Evolutionary conservation across 2,113 vertebrate genomes (phyloP), one percentile per base, ranked within the genome.

Genomic region (Oncorhynchus kisutch): DNA sequence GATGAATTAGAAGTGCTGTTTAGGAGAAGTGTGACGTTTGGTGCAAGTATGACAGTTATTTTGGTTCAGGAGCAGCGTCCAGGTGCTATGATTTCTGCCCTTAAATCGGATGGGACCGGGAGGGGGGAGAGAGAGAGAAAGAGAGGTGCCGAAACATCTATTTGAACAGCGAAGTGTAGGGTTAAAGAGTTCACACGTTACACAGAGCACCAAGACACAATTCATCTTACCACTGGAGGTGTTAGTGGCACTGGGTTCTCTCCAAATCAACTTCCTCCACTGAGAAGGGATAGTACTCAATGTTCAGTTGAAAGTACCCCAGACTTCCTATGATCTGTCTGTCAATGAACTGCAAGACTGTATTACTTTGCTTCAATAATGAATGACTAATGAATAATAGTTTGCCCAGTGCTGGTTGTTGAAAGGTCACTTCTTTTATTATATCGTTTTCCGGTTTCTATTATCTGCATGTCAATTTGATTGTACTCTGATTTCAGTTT

Each of bases 151-250:
- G 79, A 77, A 81, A 85, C 64, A 60, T 80, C 75, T 48, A 70
- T 49, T 54, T 49, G 57, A 74, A 82, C 4, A 60, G 54, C 64
- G 74, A 80, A 77, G 60, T 4, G 9, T 29, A 57, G 69, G 72
- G 57, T 83, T 87, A 78, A 59, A 54, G 78, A 71, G 72, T 49
- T 73, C 77, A 75, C 78, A 72, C 78, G 76, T 13, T 70, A 59
- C 71, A 71, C n/a, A 57, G 77, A 73, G 79, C 22, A 72, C 59
- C 81, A 78, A 83, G 78, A 71, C 71, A 80, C 82, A 45, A 74
- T 70, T 70, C 31, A 13, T 86, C 78, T 88, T 49, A 84, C 78
- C 76, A 74, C 79, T 49, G 70, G 7, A n/a, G 74, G 82, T 83
- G 73, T 85, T 84, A 71, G 80, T 71, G 67, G 78, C 16, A 12